These are phyloP conservation scores for Melanotus villosus DNA, from an alignment of 2,888 invertebrate species.

Conservation along the genomic window DNA sequence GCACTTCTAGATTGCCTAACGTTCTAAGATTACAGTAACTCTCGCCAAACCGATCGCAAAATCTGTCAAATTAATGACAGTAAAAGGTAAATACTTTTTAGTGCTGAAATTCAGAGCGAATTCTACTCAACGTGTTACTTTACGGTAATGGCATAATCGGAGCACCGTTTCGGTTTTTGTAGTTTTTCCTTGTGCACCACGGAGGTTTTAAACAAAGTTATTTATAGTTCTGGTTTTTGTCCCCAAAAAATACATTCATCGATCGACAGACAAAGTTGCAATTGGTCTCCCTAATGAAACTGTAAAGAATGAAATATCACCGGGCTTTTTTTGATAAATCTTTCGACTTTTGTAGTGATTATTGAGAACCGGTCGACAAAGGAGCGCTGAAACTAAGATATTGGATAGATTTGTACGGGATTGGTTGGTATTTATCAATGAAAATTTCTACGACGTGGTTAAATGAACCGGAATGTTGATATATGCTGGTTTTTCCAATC, in stretches of 20 bases:
- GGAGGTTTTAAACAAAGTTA: no score
- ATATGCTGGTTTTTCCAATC: constrained; percentile 41
- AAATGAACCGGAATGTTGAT: constrained; percentile 57
- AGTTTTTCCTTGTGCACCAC: no score
- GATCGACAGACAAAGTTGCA: constrained; percentile 3
- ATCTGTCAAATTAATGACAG: no score
- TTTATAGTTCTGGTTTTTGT: no score
- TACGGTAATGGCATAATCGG: no score
- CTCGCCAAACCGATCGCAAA: no score
- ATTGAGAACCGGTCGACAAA: constrained; percentile 72
- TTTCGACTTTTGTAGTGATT: constrained; percentile 64
- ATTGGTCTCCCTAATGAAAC: constrained; percentile 58
- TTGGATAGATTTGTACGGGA: constrained; percentile 64
- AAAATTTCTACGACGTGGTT: constrained; percentile 57
- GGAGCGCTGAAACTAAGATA: constrained; percentile 69
- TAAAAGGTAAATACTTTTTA: no score
- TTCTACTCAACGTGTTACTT: no score
- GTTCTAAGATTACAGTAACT: no score
- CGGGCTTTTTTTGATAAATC: constrained; percentile 64
- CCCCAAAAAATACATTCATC: not conserved
- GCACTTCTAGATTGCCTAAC: no score
- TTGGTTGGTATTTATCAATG: constrained; percentile 64
- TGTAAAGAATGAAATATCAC: constrained; percentile 60
- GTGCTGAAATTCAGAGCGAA: no score
- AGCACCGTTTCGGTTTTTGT: no score